phyloP scores from a whole-genome alignment of 2,888 invertebrate genomes.

The Drosophila formosana region DNA sequence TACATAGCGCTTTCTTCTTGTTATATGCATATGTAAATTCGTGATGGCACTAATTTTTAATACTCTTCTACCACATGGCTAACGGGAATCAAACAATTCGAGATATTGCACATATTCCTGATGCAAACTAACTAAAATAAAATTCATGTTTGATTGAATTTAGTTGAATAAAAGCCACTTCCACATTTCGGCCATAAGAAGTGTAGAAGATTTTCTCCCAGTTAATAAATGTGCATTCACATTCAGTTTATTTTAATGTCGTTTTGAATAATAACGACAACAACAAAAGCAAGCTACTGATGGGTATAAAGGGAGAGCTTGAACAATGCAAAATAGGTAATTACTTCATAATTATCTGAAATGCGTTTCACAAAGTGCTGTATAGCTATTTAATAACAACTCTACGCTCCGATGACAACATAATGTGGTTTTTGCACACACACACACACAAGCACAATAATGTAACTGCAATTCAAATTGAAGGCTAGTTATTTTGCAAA shows the following conservation, averaged over 20 bases:
- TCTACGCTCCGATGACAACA: conserved; percentile 74
- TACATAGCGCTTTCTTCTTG: too few relatives aligned
- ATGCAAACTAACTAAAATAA: too few relatives aligned
- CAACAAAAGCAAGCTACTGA: conserved; percentile 10
- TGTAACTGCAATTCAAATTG: background rate
- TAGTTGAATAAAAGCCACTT: background rate
- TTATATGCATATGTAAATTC: too few relatives aligned
- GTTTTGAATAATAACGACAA: conserved; percentile 19
- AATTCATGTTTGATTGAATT: too few relatives aligned
- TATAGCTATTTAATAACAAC: conserved; percentile 74
- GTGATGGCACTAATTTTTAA: too few relatives aligned
- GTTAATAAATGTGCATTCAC: background rate
- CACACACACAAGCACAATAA: background rate
- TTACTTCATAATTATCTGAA: conserved; percentile 75
- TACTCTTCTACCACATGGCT: too few relatives aligned
- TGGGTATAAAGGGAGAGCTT: conserved; percentile 37
- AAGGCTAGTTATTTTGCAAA: too few relatives aligned
- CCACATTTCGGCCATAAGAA: background rate
- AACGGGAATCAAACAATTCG: too few relatives aligned
- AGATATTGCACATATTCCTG: too few relatives aligned
- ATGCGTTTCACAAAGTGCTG: conserved; percentile 69
- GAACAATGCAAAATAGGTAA: conserved; percentile 71
- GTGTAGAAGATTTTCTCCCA: background rate
- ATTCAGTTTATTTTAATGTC: conserved; percentile 22
- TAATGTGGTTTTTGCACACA: conserved; percentile 50